Evolutionary conservation across 1,140 invertebrate genomes (phyloP).

Genomic region (Doryteuthis pealeii): DNA sequence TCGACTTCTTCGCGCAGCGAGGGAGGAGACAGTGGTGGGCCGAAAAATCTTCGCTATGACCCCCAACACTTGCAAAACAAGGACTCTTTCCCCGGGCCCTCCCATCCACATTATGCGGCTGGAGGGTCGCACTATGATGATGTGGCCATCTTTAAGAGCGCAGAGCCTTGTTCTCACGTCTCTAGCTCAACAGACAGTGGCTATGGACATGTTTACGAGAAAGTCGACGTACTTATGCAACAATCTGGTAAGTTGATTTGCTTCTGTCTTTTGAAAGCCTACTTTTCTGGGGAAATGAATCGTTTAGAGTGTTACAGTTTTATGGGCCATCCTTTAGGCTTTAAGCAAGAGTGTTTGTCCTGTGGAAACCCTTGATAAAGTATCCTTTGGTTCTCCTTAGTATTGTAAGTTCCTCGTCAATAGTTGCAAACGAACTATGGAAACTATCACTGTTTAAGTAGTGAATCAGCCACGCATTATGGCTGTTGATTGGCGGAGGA

Average conservation of each 20-base stretch:
- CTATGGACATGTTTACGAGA: slow-evolving; percentile 48
- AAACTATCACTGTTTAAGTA: too few species aligned
- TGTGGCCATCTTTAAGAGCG: slow-evolving; percentile 45
- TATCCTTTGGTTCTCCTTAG: too few species aligned
- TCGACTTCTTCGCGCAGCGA: background rate
- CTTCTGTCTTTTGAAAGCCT: background rate
- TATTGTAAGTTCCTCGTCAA: too few species aligned
- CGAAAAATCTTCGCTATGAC: background rate
- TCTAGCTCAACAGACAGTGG: slow-evolving; percentile 58
- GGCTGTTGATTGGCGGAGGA: too few species aligned
- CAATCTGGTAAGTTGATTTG: slow-evolving; percentile 37
- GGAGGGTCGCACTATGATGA: slow-evolving; percentile 45
- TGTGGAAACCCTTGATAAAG: too few species aligned
- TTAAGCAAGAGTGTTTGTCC: too few species aligned
- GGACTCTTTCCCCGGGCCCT: background rate
- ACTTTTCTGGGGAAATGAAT: too few species aligned
- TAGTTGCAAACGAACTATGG: too few species aligned
- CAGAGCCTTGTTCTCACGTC: slow-evolving; percentile 51
- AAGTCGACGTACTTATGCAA: slow-evolving; percentile 29
- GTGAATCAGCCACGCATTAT: too few species aligned
- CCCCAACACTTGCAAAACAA: background rate
- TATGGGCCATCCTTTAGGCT: too few species aligned
- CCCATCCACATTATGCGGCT: background rate
- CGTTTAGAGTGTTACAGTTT: too few species aligned
- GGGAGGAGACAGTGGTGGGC: background rate